Evolutionary conservation across 1,140 invertebrate genomes (phyloP).

Genomic region (Bombus breviceps): DNA sequence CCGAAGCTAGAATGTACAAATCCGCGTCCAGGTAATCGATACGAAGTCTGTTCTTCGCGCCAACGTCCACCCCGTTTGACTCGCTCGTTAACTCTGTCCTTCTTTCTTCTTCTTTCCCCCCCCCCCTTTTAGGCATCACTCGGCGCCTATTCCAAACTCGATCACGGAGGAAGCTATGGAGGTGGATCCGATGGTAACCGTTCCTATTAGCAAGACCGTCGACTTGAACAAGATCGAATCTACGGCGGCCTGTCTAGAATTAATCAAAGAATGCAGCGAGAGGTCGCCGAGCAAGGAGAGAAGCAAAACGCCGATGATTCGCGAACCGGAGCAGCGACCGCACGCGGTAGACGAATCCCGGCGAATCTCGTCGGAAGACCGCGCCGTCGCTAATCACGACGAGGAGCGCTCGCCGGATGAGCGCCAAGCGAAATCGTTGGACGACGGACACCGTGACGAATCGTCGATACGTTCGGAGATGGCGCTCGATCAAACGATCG

Average conservation of each 20-base stretch:
- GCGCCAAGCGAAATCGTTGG: neutral
- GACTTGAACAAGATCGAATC: constrained; percentile 53
- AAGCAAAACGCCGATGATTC: constrained; percentile 70
- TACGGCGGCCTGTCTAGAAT: constrained; percentile 60
- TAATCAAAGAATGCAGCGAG: constrained; percentile 71
- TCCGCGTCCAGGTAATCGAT: constrained; percentile 65
- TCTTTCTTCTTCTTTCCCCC: neutral
- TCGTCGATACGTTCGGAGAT: neutral
- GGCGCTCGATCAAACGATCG: neutral
- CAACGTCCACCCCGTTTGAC: neutral
- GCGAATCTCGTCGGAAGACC: neutral
- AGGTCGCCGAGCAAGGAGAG: constrained; percentile 72
- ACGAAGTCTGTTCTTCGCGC: neutral
- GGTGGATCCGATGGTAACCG: constrained; percentile 65
- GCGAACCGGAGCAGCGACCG: neutral
- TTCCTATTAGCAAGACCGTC: constrained; percentile 59
- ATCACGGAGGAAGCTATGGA: constrained; percentile 77
- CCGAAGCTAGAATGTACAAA: constrained; percentile 69
- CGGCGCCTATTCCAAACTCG: constrained; percentile 74
- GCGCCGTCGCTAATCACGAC: neutral
- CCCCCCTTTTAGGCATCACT: constrained; percentile 69
- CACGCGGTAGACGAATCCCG: neutral
- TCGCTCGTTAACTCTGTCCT: neutral
- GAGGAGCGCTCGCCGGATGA: neutral
- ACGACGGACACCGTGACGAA: neutral